Percentiles rank a stretch among this genome's conserved stretches.
These are phyloP conservation scores for Xenopus laevis DNA, from an alignment of 2,113 vertebrate genomes.

Conservation along the genomic window DNA sequence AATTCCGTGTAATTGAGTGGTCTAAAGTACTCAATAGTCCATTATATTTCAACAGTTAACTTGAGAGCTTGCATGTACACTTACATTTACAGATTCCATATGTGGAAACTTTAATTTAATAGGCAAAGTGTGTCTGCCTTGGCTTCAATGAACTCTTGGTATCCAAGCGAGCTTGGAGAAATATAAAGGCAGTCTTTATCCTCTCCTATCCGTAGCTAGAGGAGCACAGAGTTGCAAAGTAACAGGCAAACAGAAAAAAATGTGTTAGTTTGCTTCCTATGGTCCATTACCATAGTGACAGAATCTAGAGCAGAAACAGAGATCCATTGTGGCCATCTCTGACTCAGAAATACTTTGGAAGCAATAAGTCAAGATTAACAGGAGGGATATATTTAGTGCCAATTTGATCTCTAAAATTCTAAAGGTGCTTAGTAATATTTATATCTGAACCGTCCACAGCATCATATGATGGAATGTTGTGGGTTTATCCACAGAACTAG, in stretches of 20 bases:
- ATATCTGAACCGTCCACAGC: not conserved
- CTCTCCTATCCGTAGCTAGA: slow-evolving; percentile 1
- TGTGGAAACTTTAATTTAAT: slow-evolving; percentile 55
- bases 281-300: slow-evolving; percentile 67
- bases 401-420: not conserved
- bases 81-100: slow-evolving; percentile 44
- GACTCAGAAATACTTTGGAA: not conserved
- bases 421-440: not conserved
- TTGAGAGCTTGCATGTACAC: slow-evolving; percentile 32
- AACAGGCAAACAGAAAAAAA: slow-evolving; percentile 61
- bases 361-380: not conserved
- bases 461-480: not conserved
- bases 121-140: slow-evolving; percentile 61
- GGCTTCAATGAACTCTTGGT: slow-evolving; percentile 56
- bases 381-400: not conserved
- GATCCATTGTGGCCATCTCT: not conserved
- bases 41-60: slow-evolving; percentile 39
- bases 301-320: slow-evolving; percentile 1
- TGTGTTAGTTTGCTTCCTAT: slow-evolving; percentile 65
- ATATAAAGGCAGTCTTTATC: slow-evolving; percentile 70
- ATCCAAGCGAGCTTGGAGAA: slow-evolving; percentile 48
- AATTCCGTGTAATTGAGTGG: slow-evolving; percentile 22
- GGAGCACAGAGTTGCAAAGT: slow-evolving; percentile 56
- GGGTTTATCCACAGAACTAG: too few species aligned
- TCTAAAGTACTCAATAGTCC: slow-evolving; percentile 32